phyloP scores from a whole-genome alignment of 2,113 vertebrate species.

The Corythoichthys intestinalis region DNA sequence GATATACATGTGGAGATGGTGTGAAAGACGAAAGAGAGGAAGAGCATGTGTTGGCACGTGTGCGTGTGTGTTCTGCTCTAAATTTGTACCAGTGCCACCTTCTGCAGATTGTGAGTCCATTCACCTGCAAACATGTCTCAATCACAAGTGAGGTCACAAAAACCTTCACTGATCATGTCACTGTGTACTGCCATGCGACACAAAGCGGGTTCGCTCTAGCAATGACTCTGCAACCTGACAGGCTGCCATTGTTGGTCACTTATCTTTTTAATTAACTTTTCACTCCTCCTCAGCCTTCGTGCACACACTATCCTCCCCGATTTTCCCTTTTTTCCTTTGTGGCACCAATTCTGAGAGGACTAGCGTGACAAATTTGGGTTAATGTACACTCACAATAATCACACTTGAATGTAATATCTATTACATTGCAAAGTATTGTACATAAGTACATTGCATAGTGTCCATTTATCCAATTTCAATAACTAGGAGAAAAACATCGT shows the following conservation, averaged over 20 bases:
- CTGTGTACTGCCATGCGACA: slow-evolving; percentile 48
- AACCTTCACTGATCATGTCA: slow-evolving; percentile 49
- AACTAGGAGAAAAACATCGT: too few species aligned
- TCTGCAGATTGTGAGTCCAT: slow-evolving; percentile 41
- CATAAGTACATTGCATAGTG: too few species aligned
- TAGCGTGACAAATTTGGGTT: not conserved
- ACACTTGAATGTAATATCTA: slow-evolving; percentile 3
- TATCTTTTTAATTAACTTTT: slow-evolving; percentile 74
- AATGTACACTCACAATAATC: slow-evolving; percentile 25
- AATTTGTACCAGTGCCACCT: slow-evolving; percentile 49
- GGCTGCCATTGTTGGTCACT: slow-evolving; percentile 63
- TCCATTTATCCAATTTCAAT: too few species aligned
- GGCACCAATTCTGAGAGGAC: slow-evolving; percentile 43
- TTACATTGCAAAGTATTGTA: not conserved
- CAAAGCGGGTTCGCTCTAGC: slow-evolving; percentile 58
- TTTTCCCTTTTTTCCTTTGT: slow-evolving; percentile 18
- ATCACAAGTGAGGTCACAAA: slow-evolving; percentile 57
- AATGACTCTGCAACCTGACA: slow-evolving; percentile 56
- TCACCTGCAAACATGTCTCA: slow-evolving; percentile 59
- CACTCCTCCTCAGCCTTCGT: slow-evolving; percentile 48
- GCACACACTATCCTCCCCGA: slow-evolving; percentile 12
- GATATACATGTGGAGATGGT: slow-evolving; percentile 40
- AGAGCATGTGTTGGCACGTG: slow-evolving; percentile 11
- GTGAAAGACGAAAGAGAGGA: slow-evolving; percentile 41
- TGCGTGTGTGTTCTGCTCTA: slow-evolving; percentile 28